These are phyloP conservation scores for Trochalopteron elliotii DNA, from an alignment of 2,113 vertebrate genomes.

Conservation along the genomic window DNA sequence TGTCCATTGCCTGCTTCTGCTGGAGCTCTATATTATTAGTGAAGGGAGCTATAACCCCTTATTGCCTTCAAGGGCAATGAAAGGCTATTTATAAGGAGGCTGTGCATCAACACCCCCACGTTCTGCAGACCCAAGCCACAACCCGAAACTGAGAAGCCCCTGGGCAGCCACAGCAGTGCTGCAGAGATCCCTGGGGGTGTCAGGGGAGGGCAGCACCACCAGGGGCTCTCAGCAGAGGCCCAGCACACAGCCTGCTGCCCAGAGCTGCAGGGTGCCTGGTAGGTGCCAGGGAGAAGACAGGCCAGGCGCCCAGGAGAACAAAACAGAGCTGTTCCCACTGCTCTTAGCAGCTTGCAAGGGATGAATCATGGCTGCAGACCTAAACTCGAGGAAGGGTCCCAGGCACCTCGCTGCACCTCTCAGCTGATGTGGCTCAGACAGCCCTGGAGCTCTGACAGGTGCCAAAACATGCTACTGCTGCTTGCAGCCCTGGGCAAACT, in stretches of 20 bases:
- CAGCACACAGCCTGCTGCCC: background rate
- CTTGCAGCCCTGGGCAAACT: background rate
- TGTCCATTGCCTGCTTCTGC: background rate
- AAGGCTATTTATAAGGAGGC: background rate
- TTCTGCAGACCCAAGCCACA: background rate
- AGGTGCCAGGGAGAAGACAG: background rate
- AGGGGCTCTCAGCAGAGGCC: background rate
- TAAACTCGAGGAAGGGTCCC: background rate
- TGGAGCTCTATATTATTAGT: background rate
- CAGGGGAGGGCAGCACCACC: background rate
- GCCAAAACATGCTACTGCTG: background rate
- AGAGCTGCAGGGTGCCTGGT: rapidly evolving
- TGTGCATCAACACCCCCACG: background rate
- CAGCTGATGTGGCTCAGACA: background rate
- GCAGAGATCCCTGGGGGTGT: background rate
- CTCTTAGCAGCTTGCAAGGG: background rate
- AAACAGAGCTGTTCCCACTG: background rate
- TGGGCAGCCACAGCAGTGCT: background rate
- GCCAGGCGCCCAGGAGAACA: rapidly evolving
- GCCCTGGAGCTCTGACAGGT: background rate
- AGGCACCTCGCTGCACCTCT: background rate
- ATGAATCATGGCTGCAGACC: background rate
- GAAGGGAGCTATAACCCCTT: background rate
- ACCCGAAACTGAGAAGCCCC: background rate
- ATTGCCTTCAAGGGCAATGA: background rate